phyloP scores from a whole-genome alignment of 2,888 invertebrate species.

The Andrena minutula region DNA sequence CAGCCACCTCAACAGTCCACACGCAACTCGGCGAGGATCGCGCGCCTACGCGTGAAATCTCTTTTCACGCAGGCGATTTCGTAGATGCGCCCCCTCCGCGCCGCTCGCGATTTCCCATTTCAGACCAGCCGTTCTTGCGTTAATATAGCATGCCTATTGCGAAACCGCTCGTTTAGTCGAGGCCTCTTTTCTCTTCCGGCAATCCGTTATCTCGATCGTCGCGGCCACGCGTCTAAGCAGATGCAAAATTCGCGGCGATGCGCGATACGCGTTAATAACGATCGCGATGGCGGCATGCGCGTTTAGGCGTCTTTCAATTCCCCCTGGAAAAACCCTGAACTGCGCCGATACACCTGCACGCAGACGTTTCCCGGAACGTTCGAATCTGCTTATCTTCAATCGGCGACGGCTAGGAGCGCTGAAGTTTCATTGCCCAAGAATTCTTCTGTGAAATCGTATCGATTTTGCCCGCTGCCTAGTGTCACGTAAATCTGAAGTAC shows the following conservation, averaged over 20 bases:
- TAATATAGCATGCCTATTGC: slow-evolving; percentile 38
- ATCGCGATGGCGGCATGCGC: slow-evolving; percentile 17
- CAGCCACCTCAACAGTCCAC: too few relatives aligned
- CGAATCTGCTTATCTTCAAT: background rate
- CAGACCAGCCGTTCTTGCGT: slow-evolving; percentile 21
- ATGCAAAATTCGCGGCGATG: slow-evolving; percentile 16
- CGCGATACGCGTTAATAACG: slow-evolving; percentile 17
- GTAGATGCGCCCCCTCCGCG: slow-evolving; percentile 26
- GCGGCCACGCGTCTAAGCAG: slow-evolving; percentile 3
- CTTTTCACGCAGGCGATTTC: slow-evolving; percentile 2
- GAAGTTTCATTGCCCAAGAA: background rate
- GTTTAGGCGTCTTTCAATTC: background rate
- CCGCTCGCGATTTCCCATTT: slow-evolving; percentile 55
- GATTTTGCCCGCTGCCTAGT: background rate
- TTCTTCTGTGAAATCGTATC: background rate
- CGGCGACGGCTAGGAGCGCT: background rate
- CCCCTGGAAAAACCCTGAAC: slow-evolving; percentile 1
- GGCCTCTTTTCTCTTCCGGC: slow-evolving; percentile 59
- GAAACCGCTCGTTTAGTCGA: slow-evolving; percentile 34
- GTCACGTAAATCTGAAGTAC: background rate
- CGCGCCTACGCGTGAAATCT: background rate
- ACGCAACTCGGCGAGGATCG: too few relatives aligned
- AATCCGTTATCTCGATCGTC: slow-evolving; percentile 26
- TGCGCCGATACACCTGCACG: background rate
- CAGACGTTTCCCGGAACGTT: background rate